Conservation (phyloP, 2,888 invertebrate genomes). For the Atrina japonica region DNA sequence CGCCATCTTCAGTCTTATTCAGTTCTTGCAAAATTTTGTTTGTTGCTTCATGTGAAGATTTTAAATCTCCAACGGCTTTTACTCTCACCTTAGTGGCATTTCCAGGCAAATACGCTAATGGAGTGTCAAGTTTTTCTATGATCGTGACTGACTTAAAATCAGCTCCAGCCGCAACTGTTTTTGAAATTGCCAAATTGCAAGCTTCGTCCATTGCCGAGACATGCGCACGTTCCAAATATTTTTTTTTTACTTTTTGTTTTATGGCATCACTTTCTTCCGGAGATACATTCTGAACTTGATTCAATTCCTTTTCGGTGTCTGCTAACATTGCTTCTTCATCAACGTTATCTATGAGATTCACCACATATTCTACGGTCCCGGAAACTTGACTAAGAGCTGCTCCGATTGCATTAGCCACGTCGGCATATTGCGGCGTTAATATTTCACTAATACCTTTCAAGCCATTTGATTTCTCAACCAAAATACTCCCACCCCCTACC, state of each 20-base stretch:
- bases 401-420: constrained; percentile 79
- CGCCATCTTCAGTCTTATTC: no score
- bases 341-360: constrained; percentile 56
- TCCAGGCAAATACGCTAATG: constrained; percentile 74
- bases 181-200: constrained; percentile 36
- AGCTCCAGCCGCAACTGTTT: constrained; percentile 50
- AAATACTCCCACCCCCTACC: constrained; percentile 75
- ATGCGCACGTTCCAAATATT: constrained; percentile 54
- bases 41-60: constrained; percentile 12
- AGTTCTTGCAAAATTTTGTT: constrained; percentile 12
- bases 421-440: constrained; percentile 58
- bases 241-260: constrained; percentile 49
- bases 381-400: constrained; percentile 77
- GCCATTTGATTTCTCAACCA: constrained; percentile 56
- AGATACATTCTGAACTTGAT: not conserved
- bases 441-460: constrained; percentile 59
- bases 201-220: constrained; percentile 47
- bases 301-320: constrained; percentile 6
- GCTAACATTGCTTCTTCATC: constrained; percentile 37
- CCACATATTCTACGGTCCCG: constrained; percentile 63
- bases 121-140: constrained; percentile 64
- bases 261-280: constrained; percentile 7
- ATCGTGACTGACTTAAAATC: constrained; percentile 50
- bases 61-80: constrained; percentile 72
- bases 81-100: constrained; percentile 70